Conservation (phyloP, 2,888 invertebrate species). For the Creontiades dilutus region DNA sequence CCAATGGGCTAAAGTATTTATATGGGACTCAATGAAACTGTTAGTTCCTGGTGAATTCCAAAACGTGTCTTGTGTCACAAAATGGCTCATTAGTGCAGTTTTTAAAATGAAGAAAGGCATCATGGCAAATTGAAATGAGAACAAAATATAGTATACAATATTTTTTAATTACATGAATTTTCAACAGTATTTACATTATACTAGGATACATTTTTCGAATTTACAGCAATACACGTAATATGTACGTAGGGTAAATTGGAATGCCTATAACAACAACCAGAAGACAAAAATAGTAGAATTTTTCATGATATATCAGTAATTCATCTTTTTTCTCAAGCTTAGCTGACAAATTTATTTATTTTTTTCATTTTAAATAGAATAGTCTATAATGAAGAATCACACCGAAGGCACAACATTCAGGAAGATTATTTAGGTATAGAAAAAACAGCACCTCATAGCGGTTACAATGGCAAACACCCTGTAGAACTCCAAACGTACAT, state of each 20-base stretch:
- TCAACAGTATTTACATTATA: conserved; percentile 20
- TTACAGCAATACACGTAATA: background rate
- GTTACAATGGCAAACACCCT: background rate
- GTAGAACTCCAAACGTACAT: background rate
- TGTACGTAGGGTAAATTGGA: conserved; percentile 11
- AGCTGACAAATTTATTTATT: background rate
- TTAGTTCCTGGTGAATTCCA: too few relatives aligned
- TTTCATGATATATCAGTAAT: background rate
- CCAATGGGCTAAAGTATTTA: too few relatives aligned
- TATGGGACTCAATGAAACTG: too few relatives aligned
- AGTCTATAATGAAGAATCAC: background rate
- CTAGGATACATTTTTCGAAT: background rate
- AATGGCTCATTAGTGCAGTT: too few relatives aligned
- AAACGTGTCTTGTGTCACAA: too few relatives aligned
- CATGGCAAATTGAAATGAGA: too few relatives aligned
- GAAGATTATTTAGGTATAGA: background rate
- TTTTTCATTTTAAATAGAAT: too few relatives aligned
- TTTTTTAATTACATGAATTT: conserved; percentile 27
- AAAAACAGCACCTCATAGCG: background rate
- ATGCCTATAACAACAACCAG: conserved; percentile 14
- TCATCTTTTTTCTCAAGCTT: background rate
- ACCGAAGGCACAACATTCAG: conserved; percentile 11
- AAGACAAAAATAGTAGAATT: background rate
- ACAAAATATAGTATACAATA: background rate
- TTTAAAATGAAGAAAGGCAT: too few relatives aligned